Evolutionary conservation across 2,888 invertebrate genomes (phyloP).

Genomic region (Lasioglossum leucozonium): DNA sequence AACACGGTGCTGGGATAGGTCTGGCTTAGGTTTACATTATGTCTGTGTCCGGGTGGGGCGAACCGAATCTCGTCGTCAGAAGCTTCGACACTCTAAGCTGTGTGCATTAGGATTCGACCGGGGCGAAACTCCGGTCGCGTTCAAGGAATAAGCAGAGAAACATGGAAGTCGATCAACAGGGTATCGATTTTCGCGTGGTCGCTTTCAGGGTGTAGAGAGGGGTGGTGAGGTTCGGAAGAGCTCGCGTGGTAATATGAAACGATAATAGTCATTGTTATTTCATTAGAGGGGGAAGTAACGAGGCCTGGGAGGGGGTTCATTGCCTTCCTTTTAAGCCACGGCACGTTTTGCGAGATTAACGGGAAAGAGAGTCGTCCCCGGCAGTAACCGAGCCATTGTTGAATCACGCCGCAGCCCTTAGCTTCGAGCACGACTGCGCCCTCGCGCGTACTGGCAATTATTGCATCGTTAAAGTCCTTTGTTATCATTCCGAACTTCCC

Average conservation of each 20-base stretch:
- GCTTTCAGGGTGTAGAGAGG: neutral
- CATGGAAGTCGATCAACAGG: neutral
- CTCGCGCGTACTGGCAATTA: slow-evolving; percentile 60
- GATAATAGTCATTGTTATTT: slow-evolving; percentile 63
- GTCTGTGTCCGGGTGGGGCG: neutral
- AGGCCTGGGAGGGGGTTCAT: slow-evolving; percentile 42
- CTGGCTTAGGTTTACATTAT: neutral
- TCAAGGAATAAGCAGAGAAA: neutral
- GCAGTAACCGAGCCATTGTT: slow-evolving; percentile 57
- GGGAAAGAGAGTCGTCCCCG: slow-evolving; percentile 45
- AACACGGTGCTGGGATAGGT: neutral
- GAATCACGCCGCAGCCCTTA: slow-evolving; percentile 57
- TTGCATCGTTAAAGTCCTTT: slow-evolving; percentile 63
- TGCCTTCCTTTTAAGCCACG: slow-evolving; percentile 59
- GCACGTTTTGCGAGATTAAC: slow-evolving; percentile 65
- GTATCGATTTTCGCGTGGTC: slow-evolving; percentile 25
- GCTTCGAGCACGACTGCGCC: slow-evolving; percentile 35
- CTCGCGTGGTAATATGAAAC: slow-evolving; percentile 50
- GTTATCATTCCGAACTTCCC: slow-evolving; percentile 29
- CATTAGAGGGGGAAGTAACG: slow-evolving; percentile 53
- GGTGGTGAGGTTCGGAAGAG: neutral
- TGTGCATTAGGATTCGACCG: neutral
- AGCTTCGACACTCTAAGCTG: neutral
- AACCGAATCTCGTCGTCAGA: neutral
- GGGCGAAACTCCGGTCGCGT: neutral